A percentile compares a stretch with the other conserved stretches of the same genome.
phyloP scores from a whole-genome alignment of 2,797 vertebrate species.

The Threskiornis aethiopicus region DNA sequence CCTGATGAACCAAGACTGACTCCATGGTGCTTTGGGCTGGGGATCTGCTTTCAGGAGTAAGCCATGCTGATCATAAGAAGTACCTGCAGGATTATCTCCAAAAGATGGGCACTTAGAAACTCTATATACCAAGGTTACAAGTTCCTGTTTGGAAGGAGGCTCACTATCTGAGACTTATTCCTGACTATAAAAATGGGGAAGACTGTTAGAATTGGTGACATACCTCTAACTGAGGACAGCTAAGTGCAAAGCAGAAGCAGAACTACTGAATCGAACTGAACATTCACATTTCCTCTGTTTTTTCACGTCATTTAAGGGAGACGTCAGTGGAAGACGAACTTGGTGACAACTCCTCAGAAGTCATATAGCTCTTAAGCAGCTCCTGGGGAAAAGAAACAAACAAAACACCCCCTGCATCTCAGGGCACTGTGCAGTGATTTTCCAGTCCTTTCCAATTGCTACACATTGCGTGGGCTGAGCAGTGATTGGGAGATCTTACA shows the following conservation, averaged over 20 bases:
- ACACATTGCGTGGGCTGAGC: constrained; percentile 32
- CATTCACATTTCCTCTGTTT: neutral
- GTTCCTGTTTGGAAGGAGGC: neutral
- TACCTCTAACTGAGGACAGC: neutral
- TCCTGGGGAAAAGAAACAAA: neutral
- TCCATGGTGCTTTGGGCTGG: neutral
- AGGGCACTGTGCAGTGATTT: neutral
- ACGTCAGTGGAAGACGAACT: neutral
- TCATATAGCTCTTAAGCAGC: neutral
- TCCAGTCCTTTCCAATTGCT: constrained; percentile 40
- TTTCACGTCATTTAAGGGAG: neutral
- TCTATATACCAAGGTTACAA: neutral
- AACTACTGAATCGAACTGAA: neutral
- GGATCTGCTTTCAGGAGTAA: neutral
- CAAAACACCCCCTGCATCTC: neutral
- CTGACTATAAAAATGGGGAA: neutral
- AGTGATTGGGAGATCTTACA: neutral
- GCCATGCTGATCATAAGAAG: neutral
- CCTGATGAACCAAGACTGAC: neutral
- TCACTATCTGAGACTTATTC: neutral
- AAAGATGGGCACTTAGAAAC: neutral
- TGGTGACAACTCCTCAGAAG: neutral
- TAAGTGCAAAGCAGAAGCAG: neutral
- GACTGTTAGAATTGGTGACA: neutral
- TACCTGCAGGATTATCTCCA: neutral